Evolutionary conservation across 1,140 invertebrate genomes (phyloP).

Genomic region (Drosophila bocki): DNA sequence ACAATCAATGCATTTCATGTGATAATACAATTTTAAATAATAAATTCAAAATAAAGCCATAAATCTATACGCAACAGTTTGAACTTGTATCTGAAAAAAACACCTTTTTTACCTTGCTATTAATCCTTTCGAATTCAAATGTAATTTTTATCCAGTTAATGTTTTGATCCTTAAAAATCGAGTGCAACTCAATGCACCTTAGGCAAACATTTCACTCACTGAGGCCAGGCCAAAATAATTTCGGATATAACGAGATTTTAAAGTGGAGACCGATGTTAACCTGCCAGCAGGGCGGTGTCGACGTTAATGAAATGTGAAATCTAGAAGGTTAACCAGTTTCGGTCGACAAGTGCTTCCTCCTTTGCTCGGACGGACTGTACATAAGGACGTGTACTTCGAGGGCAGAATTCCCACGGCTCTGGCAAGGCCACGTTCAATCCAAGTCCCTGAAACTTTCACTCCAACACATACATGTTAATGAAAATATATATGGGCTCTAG

Average conservation of each 20-base stretch:
- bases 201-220: constrained; percentile 21
- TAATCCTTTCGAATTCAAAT: background rate
- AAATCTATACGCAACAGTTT: background rate
- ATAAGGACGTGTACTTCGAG: constrained; percentile 47
- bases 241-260: constrained; percentile 6
- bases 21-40: background rate
- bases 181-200: constrained; percentile 23
- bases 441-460: constrained; percentile 44
- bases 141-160: background rate
- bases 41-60: background rate
- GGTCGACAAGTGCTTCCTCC: constrained; percentile 14
- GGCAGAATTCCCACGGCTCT: constrained; percentile 60
- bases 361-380: constrained; percentile 13
- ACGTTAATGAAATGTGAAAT: constrained; percentile 68
- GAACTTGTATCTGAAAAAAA: background rate
- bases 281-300: constrained; percentile 52
- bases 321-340: constrained; percentile 34
- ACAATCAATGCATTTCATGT: background rate
- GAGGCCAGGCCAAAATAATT: background rate
- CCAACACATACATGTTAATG: constrained; percentile 56
- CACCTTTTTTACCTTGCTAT: constrained; percentile 12
- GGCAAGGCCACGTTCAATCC: constrained; percentile 58
- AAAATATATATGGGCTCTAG: constrained; percentile 53
- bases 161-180: background rate
- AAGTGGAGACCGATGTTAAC: constrained; percentile 37